Conservation (phyloP, 1,140 invertebrate genomes). For the Plectus sambesii region DNA sequence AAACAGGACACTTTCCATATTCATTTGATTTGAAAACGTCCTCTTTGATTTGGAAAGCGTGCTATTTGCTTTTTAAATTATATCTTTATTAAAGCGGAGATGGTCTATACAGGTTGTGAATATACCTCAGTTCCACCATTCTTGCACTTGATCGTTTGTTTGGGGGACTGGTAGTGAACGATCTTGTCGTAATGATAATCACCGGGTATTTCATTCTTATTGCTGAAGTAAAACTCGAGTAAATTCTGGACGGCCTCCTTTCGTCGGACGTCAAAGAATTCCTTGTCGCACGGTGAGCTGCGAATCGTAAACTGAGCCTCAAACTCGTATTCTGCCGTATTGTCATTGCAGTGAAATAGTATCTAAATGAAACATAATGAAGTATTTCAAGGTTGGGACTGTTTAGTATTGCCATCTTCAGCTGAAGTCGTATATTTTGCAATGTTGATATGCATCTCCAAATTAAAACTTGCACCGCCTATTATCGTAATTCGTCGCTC, state of each 20-base stretch:
- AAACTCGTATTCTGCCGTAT: constrained; percentile 25
- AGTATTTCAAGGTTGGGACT: too few species aligned
- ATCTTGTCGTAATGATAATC: constrained; percentile 38
- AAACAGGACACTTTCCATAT: too few species aligned
- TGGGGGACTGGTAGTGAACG: constrained; percentile 34
- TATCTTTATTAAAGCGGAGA: constrained; percentile 31
- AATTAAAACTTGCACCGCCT: too few species aligned
- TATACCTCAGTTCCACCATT: constrained; percentile 26
- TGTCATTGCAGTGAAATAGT: too few species aligned
- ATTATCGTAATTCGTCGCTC: too few species aligned
- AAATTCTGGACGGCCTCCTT: too few species aligned
- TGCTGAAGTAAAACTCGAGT: constrained; percentile 43
- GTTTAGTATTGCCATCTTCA: too few species aligned
- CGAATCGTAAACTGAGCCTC: constrained; percentile 38
- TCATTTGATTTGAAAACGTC: too few species aligned
- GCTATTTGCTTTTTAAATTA: too few species aligned
- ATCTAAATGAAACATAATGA: too few species aligned
- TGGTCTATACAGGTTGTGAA: constrained; percentile 18
- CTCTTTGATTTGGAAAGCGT: constrained; percentile 1
- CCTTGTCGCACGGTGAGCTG: constrained; percentile 42
- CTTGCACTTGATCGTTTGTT: constrained; percentile 32
- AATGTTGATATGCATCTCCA: too few species aligned
- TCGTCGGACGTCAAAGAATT: constrained; percentile 36
- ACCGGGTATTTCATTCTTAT: constrained; percentile 32
- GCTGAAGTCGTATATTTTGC: too few species aligned